Evolutionary conservation across 2,797 vertebrate genomes (phyloP).

Genomic region (Xenopus petersii): DNA sequence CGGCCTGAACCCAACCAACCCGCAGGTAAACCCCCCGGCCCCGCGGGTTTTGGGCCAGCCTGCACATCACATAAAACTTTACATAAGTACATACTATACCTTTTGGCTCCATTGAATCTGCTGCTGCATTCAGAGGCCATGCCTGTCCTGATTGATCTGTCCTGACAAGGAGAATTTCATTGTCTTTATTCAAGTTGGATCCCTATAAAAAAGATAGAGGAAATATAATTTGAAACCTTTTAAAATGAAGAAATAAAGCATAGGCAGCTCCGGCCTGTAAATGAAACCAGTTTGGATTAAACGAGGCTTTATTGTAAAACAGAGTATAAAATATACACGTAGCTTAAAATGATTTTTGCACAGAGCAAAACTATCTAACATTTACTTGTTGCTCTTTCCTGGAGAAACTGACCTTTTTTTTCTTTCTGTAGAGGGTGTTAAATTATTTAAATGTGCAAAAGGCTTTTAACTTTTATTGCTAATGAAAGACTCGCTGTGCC

Average conservation of each 20-base stretch:
- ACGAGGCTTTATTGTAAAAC: too few species aligned
- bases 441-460: slow-evolving; percentile 42
- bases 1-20: too few species aligned
- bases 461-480: slow-evolving; percentile 43
- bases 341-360: neutral
- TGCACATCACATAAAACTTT: neutral
- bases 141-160: slow-evolving; percentile 82
- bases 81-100: slow-evolving; percentile 64
- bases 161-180: slow-evolving; percentile 81
- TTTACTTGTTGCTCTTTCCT: slow-evolving; percentile 27
- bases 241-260: neutral
- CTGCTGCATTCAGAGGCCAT: slow-evolving; percentile 78
- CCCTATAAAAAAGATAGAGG: slow-evolving; percentile 49
- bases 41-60: too few species aligned
- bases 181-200: slow-evolving; percentile 57
- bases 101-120: slow-evolving; percentile 65
- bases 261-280: neutral
- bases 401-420: slow-evolving; percentile 9
- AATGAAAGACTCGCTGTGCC: slow-evolving; percentile 30
- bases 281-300: too few species aligned
- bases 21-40: too few species aligned
- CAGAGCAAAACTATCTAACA: slow-evolving; percentile 13
- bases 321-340: slow-evolving; percentile 7
- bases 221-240: too few species aligned
- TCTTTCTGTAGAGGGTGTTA: slow-evolving; percentile 25